A percentile compares a stretch with the other conserved stretches of the same genome.
Evolutionary conservation across 2,888 invertebrate genomes (phyloP).

Genomic region (Melinaea menophilus): DNA sequence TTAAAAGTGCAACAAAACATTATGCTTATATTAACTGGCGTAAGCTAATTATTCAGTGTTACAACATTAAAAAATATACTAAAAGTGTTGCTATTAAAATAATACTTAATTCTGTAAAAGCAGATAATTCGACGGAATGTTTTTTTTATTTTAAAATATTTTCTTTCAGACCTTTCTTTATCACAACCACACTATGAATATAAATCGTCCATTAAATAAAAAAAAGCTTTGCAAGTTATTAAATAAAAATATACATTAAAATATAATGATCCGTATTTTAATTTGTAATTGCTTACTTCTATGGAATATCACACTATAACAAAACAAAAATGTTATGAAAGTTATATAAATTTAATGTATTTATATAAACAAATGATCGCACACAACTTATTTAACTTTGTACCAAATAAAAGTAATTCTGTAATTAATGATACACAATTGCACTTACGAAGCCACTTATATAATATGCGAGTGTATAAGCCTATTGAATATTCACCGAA

Average conservation of each 20-base stretch:
- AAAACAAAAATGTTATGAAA: constrained; percentile 31
- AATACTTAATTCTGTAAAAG: constrained; percentile 23
- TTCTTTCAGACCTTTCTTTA: constrained; percentile 23
- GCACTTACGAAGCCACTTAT: too few species aligned
- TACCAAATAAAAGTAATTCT: too few species aligned
- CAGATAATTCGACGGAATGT: constrained; percentile 29
- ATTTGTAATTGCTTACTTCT: constrained; percentile 32
- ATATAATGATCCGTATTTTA: constrained; percentile 14
- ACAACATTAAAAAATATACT: constrained; percentile 18
- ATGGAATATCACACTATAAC: constrained; percentile 11
- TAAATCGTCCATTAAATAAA: constrained; percentile 15
- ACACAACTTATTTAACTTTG: too few species aligned
- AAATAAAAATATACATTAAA: background rate
- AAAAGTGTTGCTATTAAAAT: constrained; percentile 26
- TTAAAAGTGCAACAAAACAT: constrained; percentile 16
- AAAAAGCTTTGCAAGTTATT: constrained; percentile 3
- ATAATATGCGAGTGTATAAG: too few species aligned
- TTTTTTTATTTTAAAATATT: constrained; percentile 15
- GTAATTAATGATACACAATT: too few species aligned
- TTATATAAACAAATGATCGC: too few species aligned
- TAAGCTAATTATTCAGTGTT: constrained; percentile 11
- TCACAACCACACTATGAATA: constrained; percentile 30
- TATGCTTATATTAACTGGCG: constrained; percentile 2
- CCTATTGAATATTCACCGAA: too few species aligned
- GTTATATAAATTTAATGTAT: too few species aligned